Percentiles rank a stretch among this genome's conserved stretches.
Evolutionary conservation across 1,140 invertebrate genomes (phyloP).

Genomic region (Drosophila nigromelanica): DNA sequence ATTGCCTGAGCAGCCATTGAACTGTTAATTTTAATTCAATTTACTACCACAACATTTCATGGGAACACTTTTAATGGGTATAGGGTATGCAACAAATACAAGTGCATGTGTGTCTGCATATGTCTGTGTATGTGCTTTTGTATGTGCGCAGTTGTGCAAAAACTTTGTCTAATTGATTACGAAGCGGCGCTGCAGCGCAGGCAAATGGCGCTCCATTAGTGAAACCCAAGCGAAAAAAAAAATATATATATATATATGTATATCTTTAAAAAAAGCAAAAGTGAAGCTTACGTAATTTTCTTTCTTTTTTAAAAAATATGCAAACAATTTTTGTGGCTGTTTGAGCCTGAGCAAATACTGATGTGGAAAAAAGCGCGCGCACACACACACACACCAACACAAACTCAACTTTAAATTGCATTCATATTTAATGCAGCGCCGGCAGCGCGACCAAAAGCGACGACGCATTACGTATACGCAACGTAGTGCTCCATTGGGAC

Average conservation of each 20-base stretch:
- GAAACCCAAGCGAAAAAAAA: conserved; percentile 49
- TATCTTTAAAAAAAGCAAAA: conserved; percentile 23
- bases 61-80: conserved; percentile 49
- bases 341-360: conserved; percentile 39
- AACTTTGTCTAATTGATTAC: conserved; percentile 79
- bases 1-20: conserved; percentile 51
- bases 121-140: conserved; percentile 8
- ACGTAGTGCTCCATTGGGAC: conserved; percentile 71
- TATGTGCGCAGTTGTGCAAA: conserved; percentile 50
- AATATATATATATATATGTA: conserved; percentile 15
- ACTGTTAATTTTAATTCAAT: conserved; percentile 70
- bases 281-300: conserved; percentile 53
- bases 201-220: conserved; percentile 77
- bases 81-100: not conserved
- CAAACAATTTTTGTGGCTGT: conserved; percentile 75
- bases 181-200: conserved; percentile 50
- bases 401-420: conserved; percentile 75
- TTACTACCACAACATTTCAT: conserved; percentile 43
- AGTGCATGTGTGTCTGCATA: not conserved
- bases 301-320: conserved; percentile 67
- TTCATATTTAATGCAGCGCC: conserved; percentile 78
- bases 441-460: conserved; percentile 56
- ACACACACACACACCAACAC: conserved; percentile 1
- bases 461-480: conserved; percentile 78
- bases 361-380: conserved; percentile 26